phyloP scores from a whole-genome alignment of 2,888 invertebrate genomes.

The Muscina levida region DNA sequence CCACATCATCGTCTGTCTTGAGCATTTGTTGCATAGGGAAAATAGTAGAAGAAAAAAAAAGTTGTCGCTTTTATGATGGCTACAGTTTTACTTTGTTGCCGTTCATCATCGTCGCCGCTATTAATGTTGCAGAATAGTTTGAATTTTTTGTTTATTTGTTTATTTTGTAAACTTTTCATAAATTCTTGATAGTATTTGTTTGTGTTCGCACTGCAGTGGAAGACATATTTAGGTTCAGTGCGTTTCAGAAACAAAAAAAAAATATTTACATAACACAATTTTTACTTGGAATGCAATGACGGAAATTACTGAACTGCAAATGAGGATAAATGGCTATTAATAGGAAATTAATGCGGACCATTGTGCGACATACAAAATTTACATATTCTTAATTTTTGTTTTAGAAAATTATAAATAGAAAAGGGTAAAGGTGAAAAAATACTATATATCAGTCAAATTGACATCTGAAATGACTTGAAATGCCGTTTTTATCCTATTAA shows the following conservation, averaged over 20 bases:
- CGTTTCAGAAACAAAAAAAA: conserved; percentile 1
- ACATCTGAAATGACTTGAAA: no score
- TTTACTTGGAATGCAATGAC: no score
- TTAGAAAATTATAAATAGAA: no score
- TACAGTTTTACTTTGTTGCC: neutral
- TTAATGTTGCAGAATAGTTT: no score
- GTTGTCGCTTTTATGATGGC: neutral
- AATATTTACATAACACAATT: conserved; percentile 9
- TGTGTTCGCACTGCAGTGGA: neutral
- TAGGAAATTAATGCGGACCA: no score
- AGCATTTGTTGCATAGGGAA: neutral
- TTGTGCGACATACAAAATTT: no score
- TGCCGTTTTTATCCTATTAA: no score
- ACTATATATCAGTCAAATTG: no score
- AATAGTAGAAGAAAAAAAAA: neutral
- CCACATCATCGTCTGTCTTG: neutral
- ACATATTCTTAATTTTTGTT: no score
- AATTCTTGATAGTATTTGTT: neutral
- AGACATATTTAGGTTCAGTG: neutral
- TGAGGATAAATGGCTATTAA: no score
- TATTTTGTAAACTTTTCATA: neutral
- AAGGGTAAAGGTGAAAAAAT: no score
- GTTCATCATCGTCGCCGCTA: neutral
- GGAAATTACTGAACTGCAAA: no score
- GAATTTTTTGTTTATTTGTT: neutral